Conservation (phyloP, 1,140 invertebrate genomes). For the Habropoda laboriosa region DNA sequence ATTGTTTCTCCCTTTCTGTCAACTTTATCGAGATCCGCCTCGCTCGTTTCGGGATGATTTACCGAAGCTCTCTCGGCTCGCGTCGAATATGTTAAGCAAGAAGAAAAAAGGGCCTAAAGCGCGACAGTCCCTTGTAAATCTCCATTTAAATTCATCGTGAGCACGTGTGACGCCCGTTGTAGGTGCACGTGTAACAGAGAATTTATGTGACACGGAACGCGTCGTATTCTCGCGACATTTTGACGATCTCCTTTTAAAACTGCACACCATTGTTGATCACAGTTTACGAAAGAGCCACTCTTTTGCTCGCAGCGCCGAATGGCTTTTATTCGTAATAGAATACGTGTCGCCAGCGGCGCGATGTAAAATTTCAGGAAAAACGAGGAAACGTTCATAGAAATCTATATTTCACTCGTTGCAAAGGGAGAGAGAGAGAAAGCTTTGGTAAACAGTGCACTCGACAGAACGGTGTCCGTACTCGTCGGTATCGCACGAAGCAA, state of each 20-base stretch:
- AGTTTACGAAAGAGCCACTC: slow-evolving; percentile 2
- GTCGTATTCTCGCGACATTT: slow-evolving; percentile 18
- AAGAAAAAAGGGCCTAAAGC: neutral
- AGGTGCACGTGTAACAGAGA: neutral
- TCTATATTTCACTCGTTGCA: slow-evolving; percentile 12
- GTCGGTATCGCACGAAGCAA: neutral
- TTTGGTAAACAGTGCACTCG: neutral
- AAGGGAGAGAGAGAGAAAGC: too few species aligned
- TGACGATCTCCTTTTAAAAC: slow-evolving; percentile 18
- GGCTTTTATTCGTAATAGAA: slow-evolving; percentile 22
- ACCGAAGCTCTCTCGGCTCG: neutral
- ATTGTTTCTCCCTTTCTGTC: too few species aligned
- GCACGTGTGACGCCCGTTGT: neutral
- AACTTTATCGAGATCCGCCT: neutral
- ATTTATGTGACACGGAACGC: slow-evolving; percentile 33
- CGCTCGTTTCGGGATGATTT: neutral
- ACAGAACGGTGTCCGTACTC: neutral
- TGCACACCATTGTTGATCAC: slow-evolving; percentile 21
- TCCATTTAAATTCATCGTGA: slow-evolving; percentile 5
- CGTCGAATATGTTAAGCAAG: neutral
- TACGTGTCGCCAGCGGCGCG: neutral
- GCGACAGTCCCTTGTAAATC: neutral
- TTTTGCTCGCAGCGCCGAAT: neutral
- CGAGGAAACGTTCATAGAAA: slow-evolving; percentile 1
- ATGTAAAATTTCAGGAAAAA: slow-evolving; percentile 12